These are phyloP conservation scores for Hyppa rectilinea DNA, from an alignment of 2,888 invertebrate species.

Conservation along the genomic window DNA sequence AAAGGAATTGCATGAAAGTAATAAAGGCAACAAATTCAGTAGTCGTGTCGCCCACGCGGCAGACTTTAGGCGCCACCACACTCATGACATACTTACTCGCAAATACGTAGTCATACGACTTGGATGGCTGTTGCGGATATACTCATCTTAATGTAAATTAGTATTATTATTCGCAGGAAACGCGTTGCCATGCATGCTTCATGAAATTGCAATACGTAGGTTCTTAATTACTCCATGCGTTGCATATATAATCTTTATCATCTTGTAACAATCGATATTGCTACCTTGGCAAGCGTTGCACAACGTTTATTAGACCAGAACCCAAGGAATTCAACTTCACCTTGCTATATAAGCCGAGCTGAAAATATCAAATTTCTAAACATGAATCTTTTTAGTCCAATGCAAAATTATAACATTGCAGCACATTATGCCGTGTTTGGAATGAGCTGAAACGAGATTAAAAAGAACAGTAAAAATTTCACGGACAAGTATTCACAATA, in stretches of 20 bases:
- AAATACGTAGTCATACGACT: slow-evolving; percentile 54
- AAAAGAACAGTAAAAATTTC: slow-evolving; percentile 18
- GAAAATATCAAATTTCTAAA: slow-evolving; percentile 76
- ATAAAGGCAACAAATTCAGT: slow-evolving; percentile 84
- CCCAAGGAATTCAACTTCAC: slow-evolving; percentile 79
- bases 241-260: slow-evolving; percentile 47
- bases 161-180: slow-evolving; percentile 64
- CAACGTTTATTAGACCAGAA: slow-evolving; percentile 76
- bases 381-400: slow-evolving; percentile 65
- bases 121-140: slow-evolving; percentile 56
- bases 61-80: slow-evolving; percentile 85
- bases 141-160: slow-evolving; percentile 68
- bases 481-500: not conserved
- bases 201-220: slow-evolving; percentile 52
- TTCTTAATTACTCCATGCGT: slow-evolving; percentile 37
- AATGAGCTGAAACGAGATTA: slow-evolving; percentile 16
- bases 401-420: slow-evolving; percentile 55
- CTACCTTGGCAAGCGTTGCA: slow-evolving; percentile 57
- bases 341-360: slow-evolving; percentile 74
- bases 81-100: slow-evolving; percentile 56
- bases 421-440: slow-evolving; percentile 39
- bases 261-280: slow-evolving; percentile 48
- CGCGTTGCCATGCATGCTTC: slow-evolving; percentile 55
- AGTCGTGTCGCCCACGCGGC: slow-evolving; percentile 84
- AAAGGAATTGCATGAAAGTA: slow-evolving; percentile 83